Percentiles rank a stretch among this genome's conserved stretches.
Evolutionary conservation across 2,797 vertebrate species (phyloP).

Genomic region (Siniperca obscura): DNA sequence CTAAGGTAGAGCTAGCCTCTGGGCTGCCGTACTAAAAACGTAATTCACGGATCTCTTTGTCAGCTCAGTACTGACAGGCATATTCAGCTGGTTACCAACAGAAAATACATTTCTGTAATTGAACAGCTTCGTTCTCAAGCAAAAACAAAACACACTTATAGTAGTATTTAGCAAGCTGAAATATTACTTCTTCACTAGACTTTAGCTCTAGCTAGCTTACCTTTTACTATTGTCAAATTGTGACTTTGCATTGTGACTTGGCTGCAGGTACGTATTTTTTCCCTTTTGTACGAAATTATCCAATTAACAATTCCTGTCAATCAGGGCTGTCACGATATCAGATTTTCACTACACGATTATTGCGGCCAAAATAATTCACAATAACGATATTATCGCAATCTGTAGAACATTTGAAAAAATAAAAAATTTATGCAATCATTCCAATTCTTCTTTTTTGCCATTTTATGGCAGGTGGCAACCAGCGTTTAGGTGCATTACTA

Average conservation of each 20-base stretch:
- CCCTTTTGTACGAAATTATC: background rate
- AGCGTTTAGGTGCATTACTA: too few relatives aligned
- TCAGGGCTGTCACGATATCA: too few relatives aligned
- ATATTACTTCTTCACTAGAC: background rate
- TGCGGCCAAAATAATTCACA: too few relatives aligned
- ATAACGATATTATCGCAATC: too few relatives aligned
- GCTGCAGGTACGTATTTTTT: background rate
- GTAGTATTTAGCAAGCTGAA: background rate
- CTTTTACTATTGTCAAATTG: background rate
- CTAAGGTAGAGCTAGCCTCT: background rate
- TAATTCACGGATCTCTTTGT: background rate
- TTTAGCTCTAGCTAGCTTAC: too few relatives aligned
- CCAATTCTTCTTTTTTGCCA: too few relatives aligned
- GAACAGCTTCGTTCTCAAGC: background rate
- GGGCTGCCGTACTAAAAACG: background rate
- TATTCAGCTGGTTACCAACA: background rate
- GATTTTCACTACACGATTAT: too few relatives aligned
- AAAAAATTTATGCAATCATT: too few relatives aligned
- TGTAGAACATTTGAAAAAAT: too few relatives aligned
- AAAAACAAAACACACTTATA: background rate
- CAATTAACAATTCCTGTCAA: background rate
- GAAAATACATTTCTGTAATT: background rate
- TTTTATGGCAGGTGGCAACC: too few relatives aligned
- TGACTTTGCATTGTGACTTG: background rate
- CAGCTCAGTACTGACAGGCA: background rate